phyloP scores from a whole-genome alignment of 2,113 vertebrate genomes.

The Daubentonia madagascariensis region DNA sequence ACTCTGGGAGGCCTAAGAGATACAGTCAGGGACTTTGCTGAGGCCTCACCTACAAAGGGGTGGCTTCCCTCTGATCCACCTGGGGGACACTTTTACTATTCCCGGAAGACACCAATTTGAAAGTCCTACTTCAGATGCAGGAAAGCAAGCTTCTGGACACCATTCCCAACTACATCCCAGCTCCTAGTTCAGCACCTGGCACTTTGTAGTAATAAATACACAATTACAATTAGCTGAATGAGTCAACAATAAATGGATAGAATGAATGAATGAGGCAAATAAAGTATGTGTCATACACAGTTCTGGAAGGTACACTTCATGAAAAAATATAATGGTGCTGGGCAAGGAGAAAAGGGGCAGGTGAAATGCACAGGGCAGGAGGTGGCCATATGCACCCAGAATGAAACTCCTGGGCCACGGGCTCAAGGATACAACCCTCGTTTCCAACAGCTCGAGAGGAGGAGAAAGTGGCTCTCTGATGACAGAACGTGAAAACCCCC shows the following conservation, averaged over 20 bases:
- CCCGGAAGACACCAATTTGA: not conserved
- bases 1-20: not conserved
- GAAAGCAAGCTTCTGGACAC: not conserved
- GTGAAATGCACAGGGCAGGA: not conserved
- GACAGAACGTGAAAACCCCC: no score
- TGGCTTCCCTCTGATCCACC: not conserved
- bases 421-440: not conserved
- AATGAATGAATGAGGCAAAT: not conserved
- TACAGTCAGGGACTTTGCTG: not conserved
- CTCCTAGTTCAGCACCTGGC: not conserved
- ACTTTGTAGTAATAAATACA: not conserved
- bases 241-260: not conserved
- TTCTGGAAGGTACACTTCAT: not conserved
- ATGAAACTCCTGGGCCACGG: accelerated
- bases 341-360: not conserved
- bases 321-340: not conserved
- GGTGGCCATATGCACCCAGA: not conserved
- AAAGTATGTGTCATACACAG: not conserved
- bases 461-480: not conserved
- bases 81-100: not conserved
- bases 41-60: not conserved
- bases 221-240: not conserved
- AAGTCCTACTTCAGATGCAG: not conserved
- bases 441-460: not conserved
- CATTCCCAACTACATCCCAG: not conserved